A percentile compares a stretch with the other conserved stretches of the same genome.
Evolutionary conservation across 2,888 invertebrate species (phyloP).

Genomic region (Lissocephala sabroskyi): DNA sequence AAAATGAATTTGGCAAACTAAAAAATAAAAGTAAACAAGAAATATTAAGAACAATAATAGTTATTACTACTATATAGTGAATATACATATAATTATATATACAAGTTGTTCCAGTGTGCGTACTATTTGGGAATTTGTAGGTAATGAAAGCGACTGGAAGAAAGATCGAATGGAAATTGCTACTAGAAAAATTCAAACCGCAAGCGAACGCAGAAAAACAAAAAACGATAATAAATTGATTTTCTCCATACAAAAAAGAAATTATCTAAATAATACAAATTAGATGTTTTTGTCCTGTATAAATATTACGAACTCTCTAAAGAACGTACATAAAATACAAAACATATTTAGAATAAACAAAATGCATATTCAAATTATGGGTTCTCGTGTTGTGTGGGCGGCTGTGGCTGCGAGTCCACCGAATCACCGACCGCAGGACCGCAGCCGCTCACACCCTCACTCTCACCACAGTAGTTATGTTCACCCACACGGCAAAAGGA

Average conservation of each 20-base stretch:
- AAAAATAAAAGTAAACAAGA: conserved; percentile 44
- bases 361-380: conserved; percentile 15
- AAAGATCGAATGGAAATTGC: background rate
- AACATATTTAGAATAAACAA: conserved; percentile 30
- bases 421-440: conserved; percentile 21
- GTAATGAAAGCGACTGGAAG: conserved; percentile 7
- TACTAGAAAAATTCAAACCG: conserved; percentile 15
- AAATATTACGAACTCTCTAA: conserved; percentile 57
- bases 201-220: conserved; percentile 18
- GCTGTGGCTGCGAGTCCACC: too few species aligned
- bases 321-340: conserved; percentile 38
- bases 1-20: conserved; percentile 27
- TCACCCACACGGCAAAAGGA: conserved; percentile 39
- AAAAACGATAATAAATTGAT: conserved; percentile 34
- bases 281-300: conserved; percentile 72
- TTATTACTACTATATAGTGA: conserved; percentile 68
- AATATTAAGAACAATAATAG: conserved; percentile 73
- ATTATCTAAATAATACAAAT: conserved; percentile 47
- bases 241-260: conserved; percentile 52
- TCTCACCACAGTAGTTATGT: conserved; percentile 54
- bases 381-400: conserved; percentile 7
- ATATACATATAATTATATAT: conserved; percentile 32
- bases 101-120: conserved; percentile 41
- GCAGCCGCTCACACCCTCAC: conserved; percentile 22
- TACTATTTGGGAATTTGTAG: conserved; percentile 41